phyloP scores from a whole-genome alignment of 2,888 invertebrate genomes.

The Megamerina dolium region DNA sequence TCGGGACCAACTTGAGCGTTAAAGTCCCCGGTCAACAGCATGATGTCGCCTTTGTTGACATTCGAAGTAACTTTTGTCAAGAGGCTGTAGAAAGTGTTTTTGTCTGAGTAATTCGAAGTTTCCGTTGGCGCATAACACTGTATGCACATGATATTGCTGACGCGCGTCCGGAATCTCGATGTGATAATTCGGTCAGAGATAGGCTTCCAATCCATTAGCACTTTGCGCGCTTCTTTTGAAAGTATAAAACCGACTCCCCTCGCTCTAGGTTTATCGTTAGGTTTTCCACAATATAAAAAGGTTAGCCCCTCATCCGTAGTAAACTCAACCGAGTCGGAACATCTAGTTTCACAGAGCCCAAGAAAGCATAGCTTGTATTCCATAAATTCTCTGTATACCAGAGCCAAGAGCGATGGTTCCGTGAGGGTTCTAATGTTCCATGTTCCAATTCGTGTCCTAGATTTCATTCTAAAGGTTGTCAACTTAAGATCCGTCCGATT shows the following conservation, averaged over 20 bases:
- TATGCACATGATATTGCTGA: background rate
- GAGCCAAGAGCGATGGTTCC: background rate
- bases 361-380: too few species aligned
- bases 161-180: too few species aligned
- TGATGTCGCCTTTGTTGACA: too few species aligned
- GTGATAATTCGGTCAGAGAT: too few species aligned
- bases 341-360: too few species aligned
- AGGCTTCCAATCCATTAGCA: background rate
- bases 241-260: constrained; percentile 2
- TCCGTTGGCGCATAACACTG: too few species aligned
- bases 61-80: too few species aligned
- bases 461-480: constrained; percentile 3
- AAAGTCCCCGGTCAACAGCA: too few species aligned
- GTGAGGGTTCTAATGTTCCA: background rate
- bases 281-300: constrained; percentile 1
- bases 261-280: background rate
- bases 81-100: too few species aligned
- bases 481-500: background rate
- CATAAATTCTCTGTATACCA: constrained; percentile 4
- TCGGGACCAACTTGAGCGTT: too few species aligned
- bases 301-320: background rate
- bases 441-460: constrained; percentile 4
- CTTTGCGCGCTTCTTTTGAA: background rate
- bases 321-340: constrained; percentile 1
- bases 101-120: too few species aligned